A percentile compares a stretch with the other conserved stretches of the same genome.
phyloP scores from a whole-genome alignment of 2,888 invertebrate genomes.

The Drosophila mulleri region DNA sequence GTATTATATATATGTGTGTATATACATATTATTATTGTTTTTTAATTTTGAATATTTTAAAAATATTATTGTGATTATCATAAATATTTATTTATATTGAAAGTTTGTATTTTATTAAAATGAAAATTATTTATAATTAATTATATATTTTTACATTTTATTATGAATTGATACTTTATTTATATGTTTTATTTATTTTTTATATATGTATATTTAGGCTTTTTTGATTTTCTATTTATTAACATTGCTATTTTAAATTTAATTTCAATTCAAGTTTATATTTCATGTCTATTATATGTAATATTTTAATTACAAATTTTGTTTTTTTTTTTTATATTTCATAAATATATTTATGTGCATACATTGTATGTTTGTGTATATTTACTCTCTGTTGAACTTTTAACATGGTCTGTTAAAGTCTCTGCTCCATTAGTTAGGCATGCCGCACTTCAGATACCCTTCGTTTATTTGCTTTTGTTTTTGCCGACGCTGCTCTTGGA shows the following conservation, averaged over 20 bases:
- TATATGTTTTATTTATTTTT: too few relatives aligned
- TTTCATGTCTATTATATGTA: too few relatives aligned
- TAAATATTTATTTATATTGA: too few relatives aligned
- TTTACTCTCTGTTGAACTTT: neutral
- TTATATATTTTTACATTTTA: too few relatives aligned
- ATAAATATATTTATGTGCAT: neutral
- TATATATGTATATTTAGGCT: too few relatives aligned
- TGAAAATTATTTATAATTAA: too few relatives aligned
- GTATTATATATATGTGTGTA: too few relatives aligned
- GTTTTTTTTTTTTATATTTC: neutral
- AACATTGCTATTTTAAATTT: neutral
- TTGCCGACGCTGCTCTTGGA: neutral
- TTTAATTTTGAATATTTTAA: neutral
- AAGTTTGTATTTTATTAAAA: too few relatives aligned
- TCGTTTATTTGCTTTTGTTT: neutral
- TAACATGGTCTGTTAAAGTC: neutral
- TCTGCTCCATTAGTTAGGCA: neutral
- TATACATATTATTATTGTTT: neutral
- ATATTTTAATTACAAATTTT: neutral
- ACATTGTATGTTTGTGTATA: neutral
- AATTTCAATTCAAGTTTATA: too few relatives aligned
- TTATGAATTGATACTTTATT: too few relatives aligned
- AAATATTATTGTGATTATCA: neutral
- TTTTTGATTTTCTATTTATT: too few relatives aligned
- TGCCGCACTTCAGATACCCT: neutral